phyloP scores from a whole-genome alignment of 2,113 vertebrate species.

The Heterotilapia buettikoferi region DNA sequence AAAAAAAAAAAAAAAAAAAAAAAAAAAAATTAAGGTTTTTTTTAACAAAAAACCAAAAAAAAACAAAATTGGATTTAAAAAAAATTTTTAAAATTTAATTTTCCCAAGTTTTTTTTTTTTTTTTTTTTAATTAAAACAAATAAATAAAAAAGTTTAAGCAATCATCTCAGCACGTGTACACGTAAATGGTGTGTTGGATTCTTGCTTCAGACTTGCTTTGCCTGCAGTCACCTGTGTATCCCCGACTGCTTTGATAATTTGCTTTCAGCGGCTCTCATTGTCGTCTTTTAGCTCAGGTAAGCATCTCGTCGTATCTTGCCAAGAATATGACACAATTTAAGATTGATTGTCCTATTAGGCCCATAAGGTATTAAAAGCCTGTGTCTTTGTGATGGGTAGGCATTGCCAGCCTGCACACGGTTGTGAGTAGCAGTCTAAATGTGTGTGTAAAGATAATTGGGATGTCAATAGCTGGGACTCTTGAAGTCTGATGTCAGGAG shows the following conservation, averaged over 20 bases:
- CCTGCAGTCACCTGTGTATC: background rate
- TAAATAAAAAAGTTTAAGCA: background rate
- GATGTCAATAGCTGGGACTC: slow-evolving; percentile 5
- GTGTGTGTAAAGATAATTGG: slow-evolving; percentile 24
- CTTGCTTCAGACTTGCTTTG: background rate
- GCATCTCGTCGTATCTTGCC: background rate
- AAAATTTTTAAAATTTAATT: background rate
- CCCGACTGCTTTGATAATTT: background rate
- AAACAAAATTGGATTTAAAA: background rate
- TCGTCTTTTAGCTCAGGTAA: background rate
- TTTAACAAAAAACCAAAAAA: no score
- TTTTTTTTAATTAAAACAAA: background rate
- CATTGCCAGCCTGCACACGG: background rate
- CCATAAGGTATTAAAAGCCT: background rate
- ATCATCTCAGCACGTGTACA: background rate
- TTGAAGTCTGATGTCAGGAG: slow-evolving; percentile 3
- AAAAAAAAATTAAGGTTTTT: no score
- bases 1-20: no score
- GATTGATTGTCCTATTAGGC: slow-evolving; percentile 14
- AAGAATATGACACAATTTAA: slow-evolving; percentile 11
- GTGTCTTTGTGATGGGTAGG: background rate
- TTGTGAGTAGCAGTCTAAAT: background rate
- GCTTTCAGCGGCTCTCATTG: background rate
- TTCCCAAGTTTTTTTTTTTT: background rate
- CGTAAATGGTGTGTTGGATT: background rate